These are phyloP conservation scores for Lypha dubia DNA, from an alignment of 2,888 invertebrate genomes.

Conservation along the genomic window DNA sequence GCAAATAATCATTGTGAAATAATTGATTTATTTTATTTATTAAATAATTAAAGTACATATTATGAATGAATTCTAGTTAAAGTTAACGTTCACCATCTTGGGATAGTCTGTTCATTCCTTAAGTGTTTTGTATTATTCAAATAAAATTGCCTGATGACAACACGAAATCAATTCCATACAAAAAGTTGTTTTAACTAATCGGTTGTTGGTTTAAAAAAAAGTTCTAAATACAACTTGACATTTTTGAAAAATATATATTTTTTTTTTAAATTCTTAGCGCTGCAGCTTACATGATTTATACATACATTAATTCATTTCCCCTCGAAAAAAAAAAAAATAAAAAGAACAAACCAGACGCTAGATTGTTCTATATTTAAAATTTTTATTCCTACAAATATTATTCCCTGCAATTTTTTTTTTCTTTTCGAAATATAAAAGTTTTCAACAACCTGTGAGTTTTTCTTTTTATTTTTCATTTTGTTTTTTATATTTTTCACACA, in stretches of 20 bases:
- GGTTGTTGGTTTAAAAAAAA: too few species aligned
- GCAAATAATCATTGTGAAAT: too few species aligned
- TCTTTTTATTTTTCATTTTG: not conserved
- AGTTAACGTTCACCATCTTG: too few species aligned
- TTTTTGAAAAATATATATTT: not conserved
- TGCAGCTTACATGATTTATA: not conserved
- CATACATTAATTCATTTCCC: not conserved
- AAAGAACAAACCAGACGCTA: not conserved
- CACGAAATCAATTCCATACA: too few species aligned
- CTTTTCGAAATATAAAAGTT: not conserved
- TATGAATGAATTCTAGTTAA: too few species aligned
- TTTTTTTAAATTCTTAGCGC: not conserved
- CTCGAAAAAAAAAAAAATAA: not conserved
- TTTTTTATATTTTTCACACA: not conserved
- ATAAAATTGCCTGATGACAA: too few species aligned
- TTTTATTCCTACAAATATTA: not conserved
- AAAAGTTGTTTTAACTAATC: too few species aligned
- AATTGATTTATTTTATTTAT: too few species aligned
- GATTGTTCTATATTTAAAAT: constrained; percentile 20
- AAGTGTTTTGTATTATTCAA: too few species aligned
- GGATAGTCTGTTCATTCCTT: too few species aligned
- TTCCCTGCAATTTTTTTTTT: constrained; percentile 13
- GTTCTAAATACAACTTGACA: not conserved
- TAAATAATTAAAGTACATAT: too few species aligned
- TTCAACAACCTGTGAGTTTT: constrained; percentile 40